Evolutionary conservation across 2,888 invertebrate genomes (phyloP).

Genomic region (Sycophila texana): DNA sequence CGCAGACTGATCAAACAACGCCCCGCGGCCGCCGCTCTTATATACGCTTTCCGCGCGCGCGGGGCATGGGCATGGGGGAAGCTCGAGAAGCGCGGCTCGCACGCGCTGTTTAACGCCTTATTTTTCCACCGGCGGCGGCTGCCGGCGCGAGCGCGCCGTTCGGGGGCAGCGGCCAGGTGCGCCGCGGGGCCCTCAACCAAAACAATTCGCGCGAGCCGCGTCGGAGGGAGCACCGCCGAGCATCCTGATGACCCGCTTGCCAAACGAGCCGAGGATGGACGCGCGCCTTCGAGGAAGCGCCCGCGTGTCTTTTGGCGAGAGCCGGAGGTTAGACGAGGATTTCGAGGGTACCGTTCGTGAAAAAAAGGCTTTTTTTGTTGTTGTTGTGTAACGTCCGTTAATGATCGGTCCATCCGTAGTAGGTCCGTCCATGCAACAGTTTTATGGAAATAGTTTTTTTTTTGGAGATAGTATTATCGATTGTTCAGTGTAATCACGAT

Average conservation of each 20-base stretch:
- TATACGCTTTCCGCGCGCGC: conserved; percentile 63
- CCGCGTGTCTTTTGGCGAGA: no score
- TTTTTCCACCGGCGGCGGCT: conserved; percentile 46
- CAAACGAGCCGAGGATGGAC: conserved; percentile 69
- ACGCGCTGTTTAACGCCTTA: conserved; percentile 74
- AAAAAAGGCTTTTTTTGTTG: no score
- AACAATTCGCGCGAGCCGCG: conserved; percentile 66
- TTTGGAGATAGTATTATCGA: no score
- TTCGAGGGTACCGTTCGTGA: background rate
- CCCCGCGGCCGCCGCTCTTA: conserved; percentile 60
- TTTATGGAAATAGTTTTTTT: no score
- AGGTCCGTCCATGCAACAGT: no score
- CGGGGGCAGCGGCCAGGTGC: conserved; percentile 61
- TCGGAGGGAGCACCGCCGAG: conserved; percentile 61
- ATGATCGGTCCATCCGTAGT: no score
- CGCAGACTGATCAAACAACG: conserved; percentile 62
- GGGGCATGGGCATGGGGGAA: conserved; percentile 49
- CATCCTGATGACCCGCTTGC: conserved; percentile 73
- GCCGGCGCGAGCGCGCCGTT: conserved; percentile 61
- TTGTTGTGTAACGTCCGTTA: no score
- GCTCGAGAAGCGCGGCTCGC: conserved; percentile 45
- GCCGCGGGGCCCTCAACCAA: conserved; percentile 65
- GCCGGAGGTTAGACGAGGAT: background rate
- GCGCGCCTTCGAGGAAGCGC: conserved; percentile 29
- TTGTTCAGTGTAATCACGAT: no score